Base-by-base conservation (phyloP, 1,140 invertebrate genomes). In the Apis laboriosa region DNA sequence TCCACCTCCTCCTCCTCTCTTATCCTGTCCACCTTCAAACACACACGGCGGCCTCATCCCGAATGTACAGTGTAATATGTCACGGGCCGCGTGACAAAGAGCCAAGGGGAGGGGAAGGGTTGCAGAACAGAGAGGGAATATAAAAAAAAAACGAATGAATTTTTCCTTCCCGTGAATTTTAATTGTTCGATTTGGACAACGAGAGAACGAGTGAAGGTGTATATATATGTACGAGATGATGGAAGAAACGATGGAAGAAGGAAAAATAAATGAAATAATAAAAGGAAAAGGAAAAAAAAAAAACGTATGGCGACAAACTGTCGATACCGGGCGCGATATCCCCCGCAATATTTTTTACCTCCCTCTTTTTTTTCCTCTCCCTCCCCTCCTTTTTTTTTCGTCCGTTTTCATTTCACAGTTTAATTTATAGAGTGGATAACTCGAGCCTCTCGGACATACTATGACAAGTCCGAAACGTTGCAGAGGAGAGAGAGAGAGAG, bases 31-130 rank as follows among this genome's bases (percentile, higher is more conserved):
- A 75, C 75, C 75, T 72, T 85, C 86, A 43, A 85, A 88, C n/a
- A n/a, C 75, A 67, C 34, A 43, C 34, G 34, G 34, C 34, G 34
- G 83, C 73, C 78, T 78, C 66, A 72, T 87, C 75, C 83, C 63
- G 83, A 80, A 87, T 76, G 76, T 81, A 72, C 80, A 58, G 80
- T 81, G 78, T 86, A 72, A 78, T 78, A 77, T 74, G 77, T 78
- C 76, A 83, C 74, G 70, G 70, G 34, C 43, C 55, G 70, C 34
- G 64, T 66, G 75, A 86, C 84, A 77, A 74, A 83, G 58, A 77
- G 63, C 19, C 34, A 4, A 11, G 58, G 9, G 11, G 3, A 15
- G 28, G 51, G 5, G 53, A 49, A 34, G 4, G 21, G 19, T 3
- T 17, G 21, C 60, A 21, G 24, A 43, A 43, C 24, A 24, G n/a